phyloP scores from a whole-genome alignment of 1,140 invertebrate species.

The Matsumurasca onukii region DNA sequence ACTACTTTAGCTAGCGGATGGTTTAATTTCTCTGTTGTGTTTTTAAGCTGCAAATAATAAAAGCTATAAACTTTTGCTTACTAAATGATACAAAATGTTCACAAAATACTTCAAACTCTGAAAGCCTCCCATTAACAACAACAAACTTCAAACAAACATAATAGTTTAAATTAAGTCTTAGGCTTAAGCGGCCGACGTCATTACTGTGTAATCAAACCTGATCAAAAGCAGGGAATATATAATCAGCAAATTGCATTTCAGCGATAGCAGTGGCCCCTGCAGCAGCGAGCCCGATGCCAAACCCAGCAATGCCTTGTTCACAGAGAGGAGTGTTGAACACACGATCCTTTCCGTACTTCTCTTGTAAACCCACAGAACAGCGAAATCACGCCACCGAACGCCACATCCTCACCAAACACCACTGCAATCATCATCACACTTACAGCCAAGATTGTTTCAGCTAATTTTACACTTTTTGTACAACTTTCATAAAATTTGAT shows the following conservation, averaged over 20 bases:
- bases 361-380: conserved; percentile 89
- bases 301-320: conserved; percentile 98
- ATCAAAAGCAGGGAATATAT: conserved; percentile 99
- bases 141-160: no score
- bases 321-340: conserved; percentile 98
- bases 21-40: no score
- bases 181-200: no score
- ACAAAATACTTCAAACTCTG: no score
- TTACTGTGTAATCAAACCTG: no score
- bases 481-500: background rate
- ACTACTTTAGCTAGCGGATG: no score
- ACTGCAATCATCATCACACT: conserved; percentile 58
- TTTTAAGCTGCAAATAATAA: no score
- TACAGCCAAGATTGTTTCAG: conserved; percentile 12
- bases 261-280: conserved; percentile 91
- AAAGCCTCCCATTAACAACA: no score
- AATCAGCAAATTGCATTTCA: conserved; percentile 99
- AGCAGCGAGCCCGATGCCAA: conserved; percentile 92
- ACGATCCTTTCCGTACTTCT: conserved; percentile 90
- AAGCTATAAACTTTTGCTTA: no score
- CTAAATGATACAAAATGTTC: no score
- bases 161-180: no score
- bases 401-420: conserved; percentile 98
- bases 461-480: conserved; percentile 13
- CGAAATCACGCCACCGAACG: conserved; percentile 98